Conservation (phyloP, 1,140 invertebrate genomes). For the Pseudomyrmex pallidus region DNA sequence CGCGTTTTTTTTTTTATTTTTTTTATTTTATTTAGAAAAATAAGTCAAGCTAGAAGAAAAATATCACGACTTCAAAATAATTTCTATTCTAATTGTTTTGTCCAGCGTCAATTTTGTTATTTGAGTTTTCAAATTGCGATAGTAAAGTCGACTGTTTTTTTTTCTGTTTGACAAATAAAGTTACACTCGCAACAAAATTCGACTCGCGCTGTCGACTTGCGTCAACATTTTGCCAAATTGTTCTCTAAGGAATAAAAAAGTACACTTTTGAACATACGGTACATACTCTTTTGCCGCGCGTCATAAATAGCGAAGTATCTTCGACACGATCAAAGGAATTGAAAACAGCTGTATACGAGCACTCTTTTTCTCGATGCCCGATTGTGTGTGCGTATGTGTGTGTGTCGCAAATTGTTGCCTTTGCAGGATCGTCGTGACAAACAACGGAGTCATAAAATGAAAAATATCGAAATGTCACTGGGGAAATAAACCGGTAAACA, state of each 20-base stretch:
- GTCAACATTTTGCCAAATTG: not conserved
- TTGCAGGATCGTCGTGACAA: slow-evolving; percentile 25
- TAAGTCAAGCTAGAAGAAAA: not conserved
- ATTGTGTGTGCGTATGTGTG: too few relatives aligned
- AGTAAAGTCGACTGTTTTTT: not conserved
- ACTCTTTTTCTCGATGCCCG: not conserved
- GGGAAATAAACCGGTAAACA: slow-evolving; percentile 49
- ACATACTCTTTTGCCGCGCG: too few relatives aligned
- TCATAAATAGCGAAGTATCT: slow-evolving; percentile 39
- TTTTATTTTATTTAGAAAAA: slow-evolving; percentile 6
- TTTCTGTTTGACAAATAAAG: not conserved
- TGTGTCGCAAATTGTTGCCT: slow-evolving; percentile 17
- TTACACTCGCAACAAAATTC: slow-evolving; percentile 14
- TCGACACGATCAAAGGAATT: slow-evolving; percentile 9
- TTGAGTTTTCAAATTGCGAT: not conserved
- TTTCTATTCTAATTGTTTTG: not conserved
- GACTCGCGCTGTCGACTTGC: not conserved
- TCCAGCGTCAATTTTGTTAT: slow-evolving; percentile 3
- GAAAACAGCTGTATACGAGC: slow-evolving; percentile 29
- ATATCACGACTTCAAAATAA: not conserved
- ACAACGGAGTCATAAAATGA: slow-evolving; percentile 31
- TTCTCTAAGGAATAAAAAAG: slow-evolving; percentile 2
- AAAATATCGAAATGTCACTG: slow-evolving; percentile 47
- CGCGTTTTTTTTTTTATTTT: not conserved
- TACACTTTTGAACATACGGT: not conserved